Percentiles rank a stretch among this genome's conserved stretches.
These are phyloP conservation scores for Leptopilina drosophilae DNA, from an alignment of 2,888 invertebrate genomes.

Conservation along the genomic window DNA sequence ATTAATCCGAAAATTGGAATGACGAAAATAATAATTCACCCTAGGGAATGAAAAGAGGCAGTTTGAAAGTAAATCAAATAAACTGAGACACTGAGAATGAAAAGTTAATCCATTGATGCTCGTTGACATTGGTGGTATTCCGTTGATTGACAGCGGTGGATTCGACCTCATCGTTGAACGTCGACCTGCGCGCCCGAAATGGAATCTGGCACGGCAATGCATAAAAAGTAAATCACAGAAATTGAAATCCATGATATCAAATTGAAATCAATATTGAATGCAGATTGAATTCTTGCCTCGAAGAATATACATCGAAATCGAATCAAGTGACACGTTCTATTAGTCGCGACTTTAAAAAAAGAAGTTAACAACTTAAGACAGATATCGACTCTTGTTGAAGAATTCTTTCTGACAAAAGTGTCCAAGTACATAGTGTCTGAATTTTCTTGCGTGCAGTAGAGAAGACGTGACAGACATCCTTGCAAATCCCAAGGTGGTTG, in stretches of 20 bases:
- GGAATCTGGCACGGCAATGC: constrained; percentile 45
- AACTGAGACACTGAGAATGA: constrained; percentile 35
- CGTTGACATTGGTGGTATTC: constrained; percentile 41
- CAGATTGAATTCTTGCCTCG: constrained; percentile 68
- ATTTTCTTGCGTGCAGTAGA: constrained; percentile 2
- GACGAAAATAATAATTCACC: constrained; percentile 18
- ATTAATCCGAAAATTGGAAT: constrained; percentile 16
- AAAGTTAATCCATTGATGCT: constrained; percentile 35
- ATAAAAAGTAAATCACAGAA: constrained; percentile 74
- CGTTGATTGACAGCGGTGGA: constrained; percentile 46
- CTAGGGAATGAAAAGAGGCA: not conserved
- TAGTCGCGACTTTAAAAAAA: not conserved
- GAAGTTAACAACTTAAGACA: not conserved
- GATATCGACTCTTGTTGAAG: constrained; percentile 6
- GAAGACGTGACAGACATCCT: constrained; percentile 35
- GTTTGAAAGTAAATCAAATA: constrained; percentile 30
- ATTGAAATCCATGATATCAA: constrained; percentile 71
- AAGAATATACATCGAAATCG: constrained; percentile 41
- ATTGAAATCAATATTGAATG: constrained; percentile 75
- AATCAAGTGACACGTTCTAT: constrained; percentile 34
- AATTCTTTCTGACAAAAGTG: constrained; percentile 6
- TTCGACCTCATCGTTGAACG: constrained; percentile 39
- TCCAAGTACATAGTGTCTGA: constrained; percentile 16
- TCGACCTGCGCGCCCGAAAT: constrained; percentile 31
- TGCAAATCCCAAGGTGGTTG: constrained; percentile 37